These are phyloP conservation scores for Otolemur garnettii DNA, from an alignment of 2,113 vertebrate species.

Conservation along the genomic window DNA sequence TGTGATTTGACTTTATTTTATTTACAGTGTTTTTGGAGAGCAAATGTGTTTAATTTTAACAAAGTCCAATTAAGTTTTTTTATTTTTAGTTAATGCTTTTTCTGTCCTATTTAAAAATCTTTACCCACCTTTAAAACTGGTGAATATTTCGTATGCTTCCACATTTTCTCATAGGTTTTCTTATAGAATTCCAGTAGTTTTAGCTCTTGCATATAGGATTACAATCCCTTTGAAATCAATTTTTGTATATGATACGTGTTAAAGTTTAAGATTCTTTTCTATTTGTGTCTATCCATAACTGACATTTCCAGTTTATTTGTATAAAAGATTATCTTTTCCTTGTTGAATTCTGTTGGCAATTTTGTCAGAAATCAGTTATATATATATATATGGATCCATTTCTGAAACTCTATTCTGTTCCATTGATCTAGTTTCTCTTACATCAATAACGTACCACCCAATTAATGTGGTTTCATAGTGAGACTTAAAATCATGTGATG, in stretches of 20 bases:
- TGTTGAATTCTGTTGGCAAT: not conserved
- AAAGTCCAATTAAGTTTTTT: conserved; percentile 9
- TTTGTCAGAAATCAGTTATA: conserved; percentile 15
- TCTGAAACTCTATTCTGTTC: not conserved
- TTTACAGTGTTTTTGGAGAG: conserved; percentile 5
- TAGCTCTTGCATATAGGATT: not conserved
- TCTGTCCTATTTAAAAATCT: conserved; percentile 47
- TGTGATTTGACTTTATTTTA: not conserved
- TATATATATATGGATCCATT: not conserved
- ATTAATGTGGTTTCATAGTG: not conserved
- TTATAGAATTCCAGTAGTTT: conserved; percentile 4
- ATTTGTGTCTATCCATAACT: not conserved
- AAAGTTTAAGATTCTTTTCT: not conserved
- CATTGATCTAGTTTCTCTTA: not conserved
- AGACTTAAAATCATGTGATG: not conserved
- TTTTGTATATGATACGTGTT: not conserved
- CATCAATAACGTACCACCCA: not conserved
- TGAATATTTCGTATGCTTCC: not conserved
- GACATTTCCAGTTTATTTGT: not conserved
- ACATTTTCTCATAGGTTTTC: not conserved
- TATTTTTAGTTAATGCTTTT: not conserved
- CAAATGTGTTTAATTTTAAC: conserved; percentile 40
- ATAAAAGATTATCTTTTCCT: not conserved
- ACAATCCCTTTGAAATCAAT: not conserved
- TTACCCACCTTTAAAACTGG: not conserved